A percentile compares a stretch with the other conserved stretches of the same genome.
Evolutionary conservation across 2,797 vertebrate species (phyloP).

Genomic region (Furcifer pardalis): DNA sequence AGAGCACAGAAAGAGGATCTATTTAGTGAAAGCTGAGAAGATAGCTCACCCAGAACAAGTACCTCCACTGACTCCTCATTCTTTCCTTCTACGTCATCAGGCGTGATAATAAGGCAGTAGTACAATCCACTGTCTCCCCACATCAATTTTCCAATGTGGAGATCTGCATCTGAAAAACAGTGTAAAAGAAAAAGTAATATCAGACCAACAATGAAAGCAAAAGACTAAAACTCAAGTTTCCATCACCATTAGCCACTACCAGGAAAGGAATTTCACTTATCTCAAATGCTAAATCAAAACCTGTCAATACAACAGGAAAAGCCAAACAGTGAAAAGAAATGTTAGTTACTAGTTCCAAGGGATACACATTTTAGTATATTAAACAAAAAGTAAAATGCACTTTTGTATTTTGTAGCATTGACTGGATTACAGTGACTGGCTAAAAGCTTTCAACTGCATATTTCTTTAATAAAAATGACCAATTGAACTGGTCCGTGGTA

Average conservation of each 20-base stretch:
- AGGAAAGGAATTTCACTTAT: neutral
- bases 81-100: slow-evolving; percentile 92
- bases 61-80: slow-evolving; percentile 92
- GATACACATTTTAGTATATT: neutral
- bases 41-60: slow-evolving; percentile 90
- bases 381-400: neutral
- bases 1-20: neutral
- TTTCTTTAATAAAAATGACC: neutral
- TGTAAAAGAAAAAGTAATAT: slow-evolving; percentile 32
- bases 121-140: slow-evolving; percentile 99
- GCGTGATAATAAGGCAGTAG: slow-evolving; percentile 90
- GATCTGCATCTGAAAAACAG: slow-evolving; percentile 86
- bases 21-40: neutral
- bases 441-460: neutral
- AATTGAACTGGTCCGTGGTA: neutral
- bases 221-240: neutral
- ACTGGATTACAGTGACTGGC: neutral
- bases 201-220: neutral
- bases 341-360: neutral
- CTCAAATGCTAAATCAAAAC: no score
- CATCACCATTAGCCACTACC: neutral
- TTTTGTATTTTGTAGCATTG: neutral
- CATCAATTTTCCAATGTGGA: slow-evolving; percentile 91
- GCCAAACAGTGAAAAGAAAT: neutral
- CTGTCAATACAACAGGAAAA: no score